Conservation (phyloP, 2,888 invertebrate genomes). For the Stenichneumon culpator region DNA sequence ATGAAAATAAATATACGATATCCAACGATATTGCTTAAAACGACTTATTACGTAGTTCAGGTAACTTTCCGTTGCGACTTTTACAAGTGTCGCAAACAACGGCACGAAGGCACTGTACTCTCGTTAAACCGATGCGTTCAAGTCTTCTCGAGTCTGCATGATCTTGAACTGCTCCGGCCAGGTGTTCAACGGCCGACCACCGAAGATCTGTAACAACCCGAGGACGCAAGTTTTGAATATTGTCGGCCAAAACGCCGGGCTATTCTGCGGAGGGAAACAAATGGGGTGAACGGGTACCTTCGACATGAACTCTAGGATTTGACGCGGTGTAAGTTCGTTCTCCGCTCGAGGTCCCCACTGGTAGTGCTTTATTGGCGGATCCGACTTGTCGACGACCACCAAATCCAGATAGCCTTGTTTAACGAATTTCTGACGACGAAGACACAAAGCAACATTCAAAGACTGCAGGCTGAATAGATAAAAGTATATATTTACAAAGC, state of each 20-base stretch:
- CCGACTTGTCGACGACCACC: conserved; percentile 82
- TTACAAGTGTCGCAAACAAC: conserved; percentile 12
- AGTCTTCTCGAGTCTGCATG: conserved; percentile 62
- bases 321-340: conserved; percentile 86
- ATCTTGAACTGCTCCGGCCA: conserved; percentile 75
- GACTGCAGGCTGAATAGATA: background rate
- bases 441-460: conserved; percentile 13
- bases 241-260: conserved; percentile 27
- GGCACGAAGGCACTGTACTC: background rate
- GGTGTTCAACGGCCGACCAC: conserved; percentile 67
- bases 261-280: conserved; percentile 42
- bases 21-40: background rate
- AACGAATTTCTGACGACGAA: conserved; percentile 82
- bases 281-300: conserved; percentile 81
- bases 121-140: background rate
- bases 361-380: conserved; percentile 83
- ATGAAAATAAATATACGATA: background rate
- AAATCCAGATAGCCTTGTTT: conserved; percentile 77
- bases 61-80: background rate
- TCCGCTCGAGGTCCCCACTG: conserved; percentile 87
- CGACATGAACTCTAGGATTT: conserved; percentile 86
- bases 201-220: conserved; percentile 74
- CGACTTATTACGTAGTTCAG: conserved; percentile 3
- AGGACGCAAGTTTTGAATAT: conserved; percentile 22
- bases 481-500: conserved; percentile 3